These are phyloP conservation scores for Pipistrellus pygmaeus DNA, from an alignment of 2,797 vertebrate species.

Conservation along the genomic window DNA sequence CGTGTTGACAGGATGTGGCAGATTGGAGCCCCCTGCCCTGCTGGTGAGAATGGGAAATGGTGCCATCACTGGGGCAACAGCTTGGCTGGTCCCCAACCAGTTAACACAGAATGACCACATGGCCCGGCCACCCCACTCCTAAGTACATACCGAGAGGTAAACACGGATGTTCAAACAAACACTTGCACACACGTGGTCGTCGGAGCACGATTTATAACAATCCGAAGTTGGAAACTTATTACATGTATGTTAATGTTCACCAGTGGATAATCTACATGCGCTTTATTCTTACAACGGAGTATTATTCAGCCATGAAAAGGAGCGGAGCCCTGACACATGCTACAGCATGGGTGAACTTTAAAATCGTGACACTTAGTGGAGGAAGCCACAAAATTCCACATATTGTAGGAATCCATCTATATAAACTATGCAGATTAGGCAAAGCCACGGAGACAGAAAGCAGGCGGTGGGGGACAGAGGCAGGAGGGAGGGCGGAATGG, in stretches of 20 bases:
- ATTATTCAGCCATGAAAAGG: not conserved
- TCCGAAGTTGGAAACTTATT: not conserved
- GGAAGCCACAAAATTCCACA: not conserved
- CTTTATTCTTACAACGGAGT: not conserved
- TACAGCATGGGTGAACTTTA: not conserved
- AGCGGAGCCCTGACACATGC: not conserved
- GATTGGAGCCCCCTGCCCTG: not conserved
- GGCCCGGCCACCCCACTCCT: not conserved
- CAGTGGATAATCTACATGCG: not conserved
- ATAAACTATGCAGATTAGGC: not conserved
- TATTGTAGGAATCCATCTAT: not conserved
- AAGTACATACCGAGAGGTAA: not conserved
- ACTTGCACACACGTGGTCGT: not conserved
- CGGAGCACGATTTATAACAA: not conserved
- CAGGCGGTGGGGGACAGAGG: not conserved
- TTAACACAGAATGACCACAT: not conserved
- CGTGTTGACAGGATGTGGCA: not conserved
- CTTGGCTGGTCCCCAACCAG: not conserved
- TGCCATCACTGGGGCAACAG: not conserved
- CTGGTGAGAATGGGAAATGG: not conserved
- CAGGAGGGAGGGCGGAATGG: fast-evolving
- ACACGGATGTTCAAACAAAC: not conserved
- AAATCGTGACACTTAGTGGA: not conserved
- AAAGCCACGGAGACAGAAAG: not conserved
- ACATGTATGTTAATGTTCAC: too few species aligned